phyloP scores from a whole-genome alignment of 2,113 vertebrate genomes.

The Periophthalmus modestus region DNA sequence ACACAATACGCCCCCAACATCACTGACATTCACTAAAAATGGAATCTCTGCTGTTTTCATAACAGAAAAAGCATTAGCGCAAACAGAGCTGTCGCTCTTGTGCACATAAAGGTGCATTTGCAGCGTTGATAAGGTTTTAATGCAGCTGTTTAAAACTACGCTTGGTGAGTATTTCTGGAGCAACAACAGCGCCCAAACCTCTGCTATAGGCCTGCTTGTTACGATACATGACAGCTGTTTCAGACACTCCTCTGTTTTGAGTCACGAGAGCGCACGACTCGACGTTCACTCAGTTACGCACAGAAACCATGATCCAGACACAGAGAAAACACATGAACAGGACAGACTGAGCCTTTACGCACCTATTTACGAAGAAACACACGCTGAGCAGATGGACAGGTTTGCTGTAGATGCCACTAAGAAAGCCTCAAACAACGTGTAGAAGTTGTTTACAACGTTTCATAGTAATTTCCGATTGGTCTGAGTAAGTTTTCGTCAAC shows the following conservation, averaged over 20 bases:
- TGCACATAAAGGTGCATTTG: background rate
- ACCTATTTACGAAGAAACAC: conserved; percentile 3
- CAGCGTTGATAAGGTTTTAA: background rate
- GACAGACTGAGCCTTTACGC: background rate
- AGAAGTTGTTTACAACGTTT: conserved; percentile 73
- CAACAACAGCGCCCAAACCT: background rate
- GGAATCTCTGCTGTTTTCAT: no score
- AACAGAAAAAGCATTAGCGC: no score
- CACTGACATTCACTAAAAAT: no score
- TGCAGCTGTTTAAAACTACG: background rate
- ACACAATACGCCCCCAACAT: no score
- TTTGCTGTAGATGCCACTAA: background rate
- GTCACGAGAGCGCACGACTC: conserved; percentile 14
- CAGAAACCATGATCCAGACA: background rate
- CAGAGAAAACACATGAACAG: rapidly evolving
- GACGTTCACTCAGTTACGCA: background rate
- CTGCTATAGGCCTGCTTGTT: background rate
- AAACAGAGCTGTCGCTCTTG: no score
- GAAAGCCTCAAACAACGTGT: conserved; percentile 48
- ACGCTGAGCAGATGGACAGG: conserved; percentile 4
- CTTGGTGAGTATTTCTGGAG: background rate
- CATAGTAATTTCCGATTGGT: conserved; percentile 60
- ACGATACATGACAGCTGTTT: conserved; percentile 44
- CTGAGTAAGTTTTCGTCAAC: conserved; percentile 20
- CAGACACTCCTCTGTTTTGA: conserved; percentile 13